Evolutionary conservation across 1,140 invertebrate species (phyloP), one percentile per base, ranked within the genome.

Genomic region (Anthonomus grandis): DNA sequence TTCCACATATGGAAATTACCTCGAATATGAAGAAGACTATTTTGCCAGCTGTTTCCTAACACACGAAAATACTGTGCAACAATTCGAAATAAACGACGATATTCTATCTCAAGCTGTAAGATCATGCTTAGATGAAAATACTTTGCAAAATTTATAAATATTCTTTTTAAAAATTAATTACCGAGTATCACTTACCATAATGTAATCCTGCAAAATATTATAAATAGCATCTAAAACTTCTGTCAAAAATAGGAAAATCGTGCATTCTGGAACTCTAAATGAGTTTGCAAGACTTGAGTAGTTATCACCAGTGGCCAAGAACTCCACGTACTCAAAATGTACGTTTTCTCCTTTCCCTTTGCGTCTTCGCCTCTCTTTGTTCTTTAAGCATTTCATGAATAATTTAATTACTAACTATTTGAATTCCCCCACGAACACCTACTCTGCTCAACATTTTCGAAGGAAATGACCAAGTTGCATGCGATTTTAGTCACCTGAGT

Each of bases 231-330:
- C 38, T 15, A 41, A 41, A 9, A 41, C 38, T 9, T 41, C 5
- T 13, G 6, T 41, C 38, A 41, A 41, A 41, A 41, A 41, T 41
- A 41, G 18, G 6, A 15, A 41, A 41, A 41, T 41, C 18, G 38
- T 41, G 38, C 38, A 41, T 41, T 41, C 38, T 41, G 38, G 18
- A 41, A 41, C 13, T 41, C 38, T 41, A 41, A 41, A 41, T 41
- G 38, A 41, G 6, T 6, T 15, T 41, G 38, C 38, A 41, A 41
- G 27, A 31, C 6, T 31, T 31, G 38, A 15, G 38, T 41, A 6
- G 38, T 41, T 41, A 41, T 41, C 13, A 15, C 18, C 38, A 15
- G 38, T 41, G 15, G 13, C 27, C 27, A 31, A 31, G 27, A 31
- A 31, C 27, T 31, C n/a, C 27, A 31, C 27, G 27, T 8, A 31